phyloP scores from a whole-genome alignment of 2,888 invertebrate genomes.

The Apotomis betuletana region DNA sequence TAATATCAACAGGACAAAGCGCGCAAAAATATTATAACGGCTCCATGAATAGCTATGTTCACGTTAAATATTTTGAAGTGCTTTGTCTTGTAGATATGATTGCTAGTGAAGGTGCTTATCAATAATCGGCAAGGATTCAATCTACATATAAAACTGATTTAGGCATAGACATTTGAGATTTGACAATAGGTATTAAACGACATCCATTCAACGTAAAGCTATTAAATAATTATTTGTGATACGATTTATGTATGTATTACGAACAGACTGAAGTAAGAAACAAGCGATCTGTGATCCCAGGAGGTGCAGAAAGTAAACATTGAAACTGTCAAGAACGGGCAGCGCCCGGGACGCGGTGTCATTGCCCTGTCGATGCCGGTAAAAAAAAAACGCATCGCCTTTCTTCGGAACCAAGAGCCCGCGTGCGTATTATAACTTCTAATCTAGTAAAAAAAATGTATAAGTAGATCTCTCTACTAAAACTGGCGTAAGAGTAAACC shows the following conservation, averaged over 20 bases:
- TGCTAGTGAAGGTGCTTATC: too few species aligned
- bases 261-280: constrained; percentile 58
- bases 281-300: constrained; percentile 64
- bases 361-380: constrained; percentile 80
- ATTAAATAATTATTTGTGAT: too few species aligned
- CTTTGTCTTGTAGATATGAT: not conserved
- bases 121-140: too few species aligned
- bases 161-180: too few species aligned
- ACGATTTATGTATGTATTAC: constrained; percentile 30
- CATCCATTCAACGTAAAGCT: too few species aligned
- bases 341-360: constrained; percentile 78
- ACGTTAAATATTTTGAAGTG: not conserved
- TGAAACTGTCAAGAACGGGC: constrained; percentile 84
- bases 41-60: not conserved
- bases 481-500: not conserved
- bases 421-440: constrained; percentile 18
- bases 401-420: constrained; percentile 67
- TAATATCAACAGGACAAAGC: not conserved
- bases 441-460: not conserved
- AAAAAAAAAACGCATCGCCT: constrained; percentile 76
- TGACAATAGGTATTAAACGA: too few species aligned
- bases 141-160: too few species aligned
- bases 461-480: not conserved
- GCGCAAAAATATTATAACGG: not conserved
- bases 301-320: constrained; percentile 78